Evolutionary conservation across 2,797 vertebrate species (phyloP), one percentile per base, ranked within the genome.

Genomic region (Smutsia temminckii): DNA sequence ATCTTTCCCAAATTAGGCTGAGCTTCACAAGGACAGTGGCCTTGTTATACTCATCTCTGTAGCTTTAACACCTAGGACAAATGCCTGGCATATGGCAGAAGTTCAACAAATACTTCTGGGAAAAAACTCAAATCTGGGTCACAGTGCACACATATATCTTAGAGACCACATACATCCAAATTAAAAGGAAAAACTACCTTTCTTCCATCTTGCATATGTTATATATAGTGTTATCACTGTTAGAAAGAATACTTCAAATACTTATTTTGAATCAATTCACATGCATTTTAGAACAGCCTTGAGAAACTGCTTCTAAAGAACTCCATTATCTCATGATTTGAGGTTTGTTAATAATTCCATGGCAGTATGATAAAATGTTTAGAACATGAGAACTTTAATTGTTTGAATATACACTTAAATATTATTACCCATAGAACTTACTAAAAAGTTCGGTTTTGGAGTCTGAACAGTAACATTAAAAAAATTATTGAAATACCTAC

Each of bases 371-470:
- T 37, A 78, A 53, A 66, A 42, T 77, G 42, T 34, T 75, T 17
- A 84, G 23, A 77, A 85, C 32, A 61, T 53, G n/a, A 81, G 55
- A 71, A 72, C 40, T 86, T 72, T 49, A 77, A 71, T 63, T 64
- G 27, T 63, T 66, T 55, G 20, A 57, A 80, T 53, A 74, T n/a
- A 61, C n/a, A 59, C 29, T 75, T 77, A 68, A 85, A 29, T 63
- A 85, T 42, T 71, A 89, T n/a, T 78, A 64, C 32, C 32, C 55
- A 86, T 3, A 89, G 27, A 89, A 77, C 61, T 89, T 89, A 96
- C 2, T 89, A 42, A 75, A 83, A 14, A 40, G 51, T 27, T 89
- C 53, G 80, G 57, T 86, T 85, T 87, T 57, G 14, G 46, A 77
- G 40, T 86, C 75, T 46, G 71, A 87, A 74, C 71, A 89, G 79